Base-by-base conservation (phyloP, 2,113 vertebrate species). In the Peromyscus maniculatus region DNA sequence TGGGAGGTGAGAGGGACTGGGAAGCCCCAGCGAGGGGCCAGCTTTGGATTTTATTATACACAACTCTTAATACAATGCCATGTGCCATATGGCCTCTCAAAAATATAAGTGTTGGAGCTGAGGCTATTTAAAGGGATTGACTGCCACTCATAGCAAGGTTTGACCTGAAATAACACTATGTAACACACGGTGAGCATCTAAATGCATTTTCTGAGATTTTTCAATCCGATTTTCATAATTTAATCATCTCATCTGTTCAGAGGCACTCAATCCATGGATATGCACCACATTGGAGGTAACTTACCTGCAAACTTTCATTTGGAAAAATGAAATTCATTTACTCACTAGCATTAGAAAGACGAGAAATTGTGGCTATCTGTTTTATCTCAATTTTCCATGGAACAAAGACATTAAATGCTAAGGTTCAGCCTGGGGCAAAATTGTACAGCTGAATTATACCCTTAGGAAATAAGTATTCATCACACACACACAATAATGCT, bases 391-490 rank as follows among this genome's bases (percentile, higher is more conserved):
- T 93, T 93, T 95, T 91, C 92, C 74, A 89, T 43, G 72, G 92
- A 66, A 90, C 67, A 96, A 93, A 97, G 91, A 83, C 92, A 96
- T 89, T 89, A 43, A 89, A 57, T 67, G 79, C 43, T 93, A 94
- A 74, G 66, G 79, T 87, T 95, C 9, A 96, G 89, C 78, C 69
- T 67, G 67, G 87, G 92, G 97, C 69, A 97, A 93, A 93, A 93
- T 19, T 80, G 90, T 91, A 89, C 33, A 90, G 26, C 52, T 88
- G 95, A 97, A 98, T 87, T 84, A 69, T 93, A 96, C 55, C 93
- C 93, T 59, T 62, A 95, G 93, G 96, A 98, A 96, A 92, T 72
- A 97, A 92, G 59, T 89, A 93, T 97, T 96, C 95, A 83, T 94
- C 94, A 91, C 82, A 84, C 94, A 91, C 39, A 78, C 39, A 62